phyloP scores from a whole-genome alignment of 2,888 invertebrate genomes.

The Leptopterna dolabrata region DNA sequence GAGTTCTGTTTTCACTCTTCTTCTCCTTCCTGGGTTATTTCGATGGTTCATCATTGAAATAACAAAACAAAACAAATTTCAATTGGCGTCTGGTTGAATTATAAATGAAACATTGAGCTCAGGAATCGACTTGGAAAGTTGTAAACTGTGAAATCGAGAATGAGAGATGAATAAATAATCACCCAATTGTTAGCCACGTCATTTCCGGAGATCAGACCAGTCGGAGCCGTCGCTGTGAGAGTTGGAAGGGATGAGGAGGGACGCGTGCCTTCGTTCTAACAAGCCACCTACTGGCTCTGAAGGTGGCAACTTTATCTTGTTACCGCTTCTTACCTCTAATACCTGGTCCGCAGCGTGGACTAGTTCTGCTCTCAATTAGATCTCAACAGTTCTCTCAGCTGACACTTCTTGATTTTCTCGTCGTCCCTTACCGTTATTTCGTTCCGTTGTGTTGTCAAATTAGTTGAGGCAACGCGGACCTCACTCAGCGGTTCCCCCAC shows the following conservation, averaged over 20 bases:
- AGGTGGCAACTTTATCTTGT: slow-evolving; percentile 29
- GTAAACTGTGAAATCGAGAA: background rate
- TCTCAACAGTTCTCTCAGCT: background rate
- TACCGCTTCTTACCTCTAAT: slow-evolving; percentile 35
- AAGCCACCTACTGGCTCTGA: slow-evolving; percentile 8
- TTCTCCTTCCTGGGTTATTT: too few relatives aligned
- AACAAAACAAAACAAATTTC: too few relatives aligned
- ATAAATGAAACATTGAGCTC: too few relatives aligned
- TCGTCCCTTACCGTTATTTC: background rate
- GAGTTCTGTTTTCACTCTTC: too few relatives aligned
- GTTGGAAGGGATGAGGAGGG: background rate
- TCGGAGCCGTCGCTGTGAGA: background rate
- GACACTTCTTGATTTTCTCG: background rate
- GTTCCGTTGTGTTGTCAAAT: background rate
- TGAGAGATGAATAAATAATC: slow-evolving; percentile 13
- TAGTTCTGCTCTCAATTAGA: background rate
- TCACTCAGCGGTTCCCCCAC: too few relatives aligned
- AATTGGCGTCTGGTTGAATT: too few relatives aligned
- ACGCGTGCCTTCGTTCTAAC: slow-evolving; percentile 35
- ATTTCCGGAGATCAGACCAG: background rate
- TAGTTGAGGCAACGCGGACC: background rate
- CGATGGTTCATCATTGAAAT: too few relatives aligned
- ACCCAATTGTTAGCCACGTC: background rate
- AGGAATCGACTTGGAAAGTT: background rate
- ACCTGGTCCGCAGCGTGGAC: slow-evolving; percentile 1